Percentiles rank a stretch among this genome's conserved stretches.
Conservation (phyloP, 2,888 invertebrate species). For the Lasioglossum villosulum region DNA sequence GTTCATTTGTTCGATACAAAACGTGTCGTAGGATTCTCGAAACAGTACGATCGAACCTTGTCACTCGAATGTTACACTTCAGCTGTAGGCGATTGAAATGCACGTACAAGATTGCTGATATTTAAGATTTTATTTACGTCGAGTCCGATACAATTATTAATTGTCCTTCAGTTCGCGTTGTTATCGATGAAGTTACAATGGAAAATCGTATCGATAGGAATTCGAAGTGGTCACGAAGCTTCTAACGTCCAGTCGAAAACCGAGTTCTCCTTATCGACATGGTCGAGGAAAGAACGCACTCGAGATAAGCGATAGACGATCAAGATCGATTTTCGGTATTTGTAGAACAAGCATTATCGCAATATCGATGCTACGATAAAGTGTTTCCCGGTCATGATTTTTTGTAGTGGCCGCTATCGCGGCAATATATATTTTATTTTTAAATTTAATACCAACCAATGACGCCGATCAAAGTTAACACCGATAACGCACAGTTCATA, state of each 20-base stretch:
- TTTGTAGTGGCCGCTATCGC: conserved; percentile 18
- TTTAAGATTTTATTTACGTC: neutral
- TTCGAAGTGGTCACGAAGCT: neutral
- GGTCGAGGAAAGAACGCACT: conserved; percentile 48
- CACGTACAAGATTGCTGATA: neutral
- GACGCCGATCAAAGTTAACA: conserved; percentile 10
- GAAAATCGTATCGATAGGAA: neutral
- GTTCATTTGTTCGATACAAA: neutral
- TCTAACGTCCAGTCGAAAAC: conserved; percentile 15
- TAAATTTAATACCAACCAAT: conserved; percentile 31
- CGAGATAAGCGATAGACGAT: conserved; percentile 43
- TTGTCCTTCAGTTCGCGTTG: neutral
- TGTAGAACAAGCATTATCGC: conserved; percentile 51
- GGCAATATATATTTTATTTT: conserved; percentile 25
- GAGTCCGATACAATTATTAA: neutral
- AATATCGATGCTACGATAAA: conserved; percentile 44
- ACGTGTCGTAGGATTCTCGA: too few species aligned
- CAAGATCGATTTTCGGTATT: conserved; percentile 52
- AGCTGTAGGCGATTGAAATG: neutral
- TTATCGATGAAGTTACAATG: neutral
- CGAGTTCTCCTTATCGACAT: conserved; percentile 29
- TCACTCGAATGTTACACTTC: neutral
- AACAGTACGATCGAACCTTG: neutral
- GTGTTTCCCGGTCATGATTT: conserved; percentile 41
- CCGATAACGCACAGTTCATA: conserved; percentile 35